Base-by-base conservation (phyloP, 2,113 vertebrate species). In the Myanophis thanlyinensis region DNA sequence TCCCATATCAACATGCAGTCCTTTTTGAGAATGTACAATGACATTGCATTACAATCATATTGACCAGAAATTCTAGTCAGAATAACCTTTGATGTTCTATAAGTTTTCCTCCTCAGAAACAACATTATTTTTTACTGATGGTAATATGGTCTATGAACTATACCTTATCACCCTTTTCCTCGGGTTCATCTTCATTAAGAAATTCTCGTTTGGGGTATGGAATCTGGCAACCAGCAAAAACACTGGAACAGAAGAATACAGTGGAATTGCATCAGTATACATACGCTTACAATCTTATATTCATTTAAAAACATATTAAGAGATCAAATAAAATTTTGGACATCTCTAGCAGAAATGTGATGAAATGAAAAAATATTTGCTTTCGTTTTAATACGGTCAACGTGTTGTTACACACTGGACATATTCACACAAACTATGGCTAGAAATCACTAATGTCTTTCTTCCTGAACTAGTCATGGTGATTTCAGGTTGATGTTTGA, bases 151-250 rank as follows among this genome's bases (percentile, higher is more conserved):
- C 1, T 88, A 48, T 87, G 93, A 87, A 86, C 84, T 86, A 54
- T 98, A 99, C 99, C 99, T 99, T 99, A 95, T 99, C 99, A 8
- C 98, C 98, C 96, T 99, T 99, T 96, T 99, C 99, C 96, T 99
- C 99, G 0, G 99, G 98, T 94, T 99, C 99, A 90, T 99, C 99
- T 97, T 99, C 99, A 86, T 99, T 99, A 46, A 99, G 98, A 96
- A 99, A 99, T 97, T 99, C 99, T 96, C 99, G 98, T 96, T 99
- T 99, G 6, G 99, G 99, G 95, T 99, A 99, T 0, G 99, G 99
- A 96, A 99, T 99, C 98, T 99, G 99, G 96, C 99, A 99, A 87
- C 99, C 99, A 94, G 99, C 99, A 97, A 99, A 99, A 88, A 99
- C 99, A 97, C 99, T 99, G 88, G 53, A 97, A 97, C 90, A 93